These are phyloP conservation scores for Protonibea diacanthus DNA, from an alignment of 2,797 vertebrate species.

Conservation along the genomic window DNA sequence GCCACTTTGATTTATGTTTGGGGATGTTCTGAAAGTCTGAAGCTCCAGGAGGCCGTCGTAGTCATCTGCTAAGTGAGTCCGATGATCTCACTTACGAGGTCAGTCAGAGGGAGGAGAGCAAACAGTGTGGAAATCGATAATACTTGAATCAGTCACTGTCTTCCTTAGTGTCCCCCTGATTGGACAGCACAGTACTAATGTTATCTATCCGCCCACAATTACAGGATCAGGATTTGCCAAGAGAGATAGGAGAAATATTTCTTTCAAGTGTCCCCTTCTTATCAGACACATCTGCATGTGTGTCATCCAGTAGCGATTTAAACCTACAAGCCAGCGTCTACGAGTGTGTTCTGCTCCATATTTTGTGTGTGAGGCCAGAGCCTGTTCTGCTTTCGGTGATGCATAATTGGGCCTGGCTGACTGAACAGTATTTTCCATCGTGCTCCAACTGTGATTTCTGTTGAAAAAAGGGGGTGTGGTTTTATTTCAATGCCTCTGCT, in stretches of 20 bases:
- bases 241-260: slow-evolving; percentile 30
- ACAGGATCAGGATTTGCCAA: slow-evolving; percentile 27
- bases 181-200: not conserved
- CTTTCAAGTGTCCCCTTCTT: slow-evolving; percentile 31
- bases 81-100: slow-evolving; percentile 55
- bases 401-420: slow-evolving; percentile 54
- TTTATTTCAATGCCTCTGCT: slow-evolving; percentile 71
- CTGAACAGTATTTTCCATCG: slow-evolving; percentile 73
- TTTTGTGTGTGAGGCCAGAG: slow-evolving; percentile 48
- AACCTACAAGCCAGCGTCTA: slow-evolving; percentile 28
- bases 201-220: slow-evolving; percentile 31
- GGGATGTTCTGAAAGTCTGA: slow-evolving; percentile 24
- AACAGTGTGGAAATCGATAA: slow-evolving; percentile 55
- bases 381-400: slow-evolving; percentile 53
- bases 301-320: slow-evolving; percentile 31
- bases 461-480: slow-evolving; percentile 66
- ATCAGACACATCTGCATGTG: not conserved
- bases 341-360: slow-evolving; percentile 36
- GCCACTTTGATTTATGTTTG: slow-evolving; percentile 19
- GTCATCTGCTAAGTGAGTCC: slow-evolving; percentile 21
- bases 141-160: slow-evolving; percentile 46
- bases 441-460: slow-evolving; percentile 60
- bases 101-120: slow-evolving; percentile 32
- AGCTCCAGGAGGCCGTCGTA: slow-evolving; percentile 3
- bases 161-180: slow-evolving; percentile 19